phyloP scores from a whole-genome alignment of 2,113 vertebrate genomes.

The Circaetus cinerascens region DNA sequence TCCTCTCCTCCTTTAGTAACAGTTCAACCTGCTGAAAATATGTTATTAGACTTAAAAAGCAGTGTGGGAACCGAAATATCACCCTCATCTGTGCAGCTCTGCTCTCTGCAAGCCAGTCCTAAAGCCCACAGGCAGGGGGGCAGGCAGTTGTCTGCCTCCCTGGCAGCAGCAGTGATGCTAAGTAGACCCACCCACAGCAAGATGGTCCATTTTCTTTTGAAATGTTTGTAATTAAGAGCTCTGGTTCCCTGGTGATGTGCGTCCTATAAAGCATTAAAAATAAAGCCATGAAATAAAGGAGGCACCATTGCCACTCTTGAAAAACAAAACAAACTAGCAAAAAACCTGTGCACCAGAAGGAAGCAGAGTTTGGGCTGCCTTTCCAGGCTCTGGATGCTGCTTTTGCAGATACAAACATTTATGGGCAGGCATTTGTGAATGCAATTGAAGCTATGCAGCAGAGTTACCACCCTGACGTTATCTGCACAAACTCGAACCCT shows the following conservation, averaged over 20 bases:
- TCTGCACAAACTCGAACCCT: neutral
- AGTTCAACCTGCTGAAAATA: neutral
- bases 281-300: neutral
- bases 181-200: neutral
- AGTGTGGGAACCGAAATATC: neutral
- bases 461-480: neutral
- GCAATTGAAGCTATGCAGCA: accelerated
- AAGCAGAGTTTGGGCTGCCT: neutral
- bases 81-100: neutral
- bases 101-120: neutral
- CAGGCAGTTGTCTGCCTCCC: neutral
- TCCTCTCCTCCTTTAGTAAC: neutral
- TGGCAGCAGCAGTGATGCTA: neutral
- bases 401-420: neutral
- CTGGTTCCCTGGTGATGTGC: neutral
- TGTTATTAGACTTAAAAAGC: neutral
- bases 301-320: neutral
- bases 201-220: neutral
- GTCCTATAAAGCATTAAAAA: neutral
- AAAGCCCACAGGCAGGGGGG: neutral
- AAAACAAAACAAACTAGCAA: neutral
- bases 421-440: neutral
- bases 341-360: neutral
- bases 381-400: neutral
- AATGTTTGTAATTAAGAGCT: neutral